phyloP scores from a whole-genome alignment of 2,888 invertebrate genomes.

The Crocallis elinguaria region DNA sequence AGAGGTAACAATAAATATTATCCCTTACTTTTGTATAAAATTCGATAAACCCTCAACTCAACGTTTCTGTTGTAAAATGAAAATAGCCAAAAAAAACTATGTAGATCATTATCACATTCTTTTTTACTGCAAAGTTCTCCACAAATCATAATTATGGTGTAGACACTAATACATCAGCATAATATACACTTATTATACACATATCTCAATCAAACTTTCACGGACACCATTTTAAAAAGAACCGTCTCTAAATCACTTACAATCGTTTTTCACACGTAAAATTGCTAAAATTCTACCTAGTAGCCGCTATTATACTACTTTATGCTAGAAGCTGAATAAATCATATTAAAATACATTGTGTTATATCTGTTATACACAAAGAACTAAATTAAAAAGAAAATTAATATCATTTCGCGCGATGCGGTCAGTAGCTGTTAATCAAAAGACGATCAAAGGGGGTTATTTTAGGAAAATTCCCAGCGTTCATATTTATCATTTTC shows the following conservation, averaged over 20 bases:
- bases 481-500: conserved; percentile 81
- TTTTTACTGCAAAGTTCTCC: neutral
- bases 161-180: neutral
- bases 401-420: conserved; percentile 77
- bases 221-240: conserved; percentile 18
- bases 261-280: conserved; percentile 44
- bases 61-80: no score
- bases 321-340: conserved; percentile 53
- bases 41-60: no score
- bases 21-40: no score
- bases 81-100: neutral
- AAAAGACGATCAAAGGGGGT: conserved; percentile 76
- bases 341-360: conserved; percentile 64
- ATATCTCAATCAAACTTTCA: conserved; percentile 21
- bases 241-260: conserved; percentile 42
- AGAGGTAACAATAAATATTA: no score
- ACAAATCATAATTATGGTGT: neutral
- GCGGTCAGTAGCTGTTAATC: conserved; percentile 76
- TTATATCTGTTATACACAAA: conserved; percentile 51
- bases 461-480: conserved; percentile 79
- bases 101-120: neutral
- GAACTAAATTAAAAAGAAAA: conserved; percentile 76
- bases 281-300: conserved; percentile 45
- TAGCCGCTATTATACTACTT: conserved; percentile 50
- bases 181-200: conserved; percentile 10